phyloP scores from a whole-genome alignment of 37 sponge, comb jelly and placozoan genomes.

The Oopsacas minuta region DNA sequence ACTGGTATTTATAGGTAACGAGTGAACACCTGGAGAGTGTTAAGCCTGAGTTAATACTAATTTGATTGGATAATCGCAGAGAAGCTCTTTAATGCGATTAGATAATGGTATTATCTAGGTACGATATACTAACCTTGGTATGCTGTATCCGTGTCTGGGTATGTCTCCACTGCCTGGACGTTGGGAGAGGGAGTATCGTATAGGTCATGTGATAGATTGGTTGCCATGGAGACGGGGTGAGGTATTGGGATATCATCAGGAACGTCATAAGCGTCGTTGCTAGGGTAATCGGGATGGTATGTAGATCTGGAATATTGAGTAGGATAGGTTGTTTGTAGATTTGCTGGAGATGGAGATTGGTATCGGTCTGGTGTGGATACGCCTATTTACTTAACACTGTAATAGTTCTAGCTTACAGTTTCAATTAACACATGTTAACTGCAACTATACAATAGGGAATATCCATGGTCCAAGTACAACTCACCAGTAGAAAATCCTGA shows the following conservation, averaged over 20 bases:
- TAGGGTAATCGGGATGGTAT: background rate
- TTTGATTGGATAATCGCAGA: too few species aligned
- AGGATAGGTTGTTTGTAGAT: background rate
- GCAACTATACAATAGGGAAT: background rate
- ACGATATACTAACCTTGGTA: background rate
- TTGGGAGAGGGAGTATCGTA: background rate
- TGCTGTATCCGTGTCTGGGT: background rate
- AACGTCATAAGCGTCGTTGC: constrained; percentile 2
- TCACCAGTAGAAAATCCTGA: background rate
- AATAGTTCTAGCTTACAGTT: background rate
- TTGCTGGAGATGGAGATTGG: background rate
- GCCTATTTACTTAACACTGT: background rate
- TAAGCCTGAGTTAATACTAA: too few species aligned
- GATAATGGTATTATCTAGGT: background rate
- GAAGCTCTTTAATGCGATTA: background rate
- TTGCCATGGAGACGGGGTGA: background rate
- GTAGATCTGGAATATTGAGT: background rate
- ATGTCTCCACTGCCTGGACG: background rate
- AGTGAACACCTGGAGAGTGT: too few species aligned
- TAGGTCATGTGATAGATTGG: background rate
- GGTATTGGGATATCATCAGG: background rate
- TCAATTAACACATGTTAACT: background rate
- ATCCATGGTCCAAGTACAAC: background rate
- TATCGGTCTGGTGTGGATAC: background rate
- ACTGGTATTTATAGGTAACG: background rate